A percentile compares a stretch with the other conserved stretches of the same genome.
Conservation (phyloP, 2,797 vertebrate genomes). For the Toxotes lorentzi region DNA sequence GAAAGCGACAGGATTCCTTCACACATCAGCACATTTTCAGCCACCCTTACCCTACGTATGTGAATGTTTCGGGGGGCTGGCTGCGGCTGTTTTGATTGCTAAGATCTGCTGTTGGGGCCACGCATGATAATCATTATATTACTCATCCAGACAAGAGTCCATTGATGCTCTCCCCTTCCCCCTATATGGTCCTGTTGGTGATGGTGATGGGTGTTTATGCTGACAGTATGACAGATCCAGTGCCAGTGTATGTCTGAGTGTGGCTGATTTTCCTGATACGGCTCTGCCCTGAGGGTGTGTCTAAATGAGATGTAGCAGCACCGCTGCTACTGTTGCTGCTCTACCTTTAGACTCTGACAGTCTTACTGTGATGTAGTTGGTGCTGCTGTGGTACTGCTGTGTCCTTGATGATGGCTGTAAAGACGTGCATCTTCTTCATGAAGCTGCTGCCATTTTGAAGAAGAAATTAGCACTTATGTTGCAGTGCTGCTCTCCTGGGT, state of each 20-base stretch:
- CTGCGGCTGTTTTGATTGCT: conserved; percentile 66
- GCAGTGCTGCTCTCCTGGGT: not conserved
- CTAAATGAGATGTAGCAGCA: conserved; percentile 63
- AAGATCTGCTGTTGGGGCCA: conserved; percentile 60
- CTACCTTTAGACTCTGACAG: conserved; percentile 10
- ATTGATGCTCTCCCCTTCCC: conserved; percentile 31
- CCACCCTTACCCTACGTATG: not conserved
- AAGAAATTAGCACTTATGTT: not conserved
- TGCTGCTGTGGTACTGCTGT: not conserved
- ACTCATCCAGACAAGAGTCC: conserved; percentile 47
- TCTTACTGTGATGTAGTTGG: not conserved
- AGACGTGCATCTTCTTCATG: not conserved
- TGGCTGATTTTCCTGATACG: conserved; percentile 47
- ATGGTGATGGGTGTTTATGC: conserved; percentile 60
- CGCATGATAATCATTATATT: conserved; percentile 46
- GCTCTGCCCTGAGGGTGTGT: conserved; percentile 61
- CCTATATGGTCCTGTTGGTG: conserved; percentile 36
- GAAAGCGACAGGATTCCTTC: conserved; percentile 55
- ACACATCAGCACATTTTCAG: conserved; percentile 49
- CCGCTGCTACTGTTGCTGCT: conserved; percentile 44
- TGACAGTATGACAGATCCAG: conserved; percentile 72
- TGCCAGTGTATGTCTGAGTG: conserved; percentile 46
- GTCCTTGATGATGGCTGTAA: not conserved
- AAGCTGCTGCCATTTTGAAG: not conserved
- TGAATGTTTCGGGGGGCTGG: conserved; percentile 27